Percentiles rank a stretch among this genome's conserved stretches.
phyloP scores from a whole-genome alignment of 2,113 vertebrate genomes.

The Ifrita kowaldi region DNA sequence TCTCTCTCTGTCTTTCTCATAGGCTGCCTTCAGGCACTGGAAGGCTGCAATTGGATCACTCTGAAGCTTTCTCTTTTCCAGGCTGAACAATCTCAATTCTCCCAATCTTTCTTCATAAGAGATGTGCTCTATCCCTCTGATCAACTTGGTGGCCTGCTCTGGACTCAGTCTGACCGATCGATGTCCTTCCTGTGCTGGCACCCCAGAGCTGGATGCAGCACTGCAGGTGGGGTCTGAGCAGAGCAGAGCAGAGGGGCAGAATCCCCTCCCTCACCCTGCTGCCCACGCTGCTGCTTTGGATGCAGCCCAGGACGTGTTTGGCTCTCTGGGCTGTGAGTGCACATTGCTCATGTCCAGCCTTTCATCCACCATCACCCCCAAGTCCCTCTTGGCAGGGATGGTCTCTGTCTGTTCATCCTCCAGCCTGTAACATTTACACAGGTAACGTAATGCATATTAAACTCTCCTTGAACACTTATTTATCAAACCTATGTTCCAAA shows the following conservation, averaged over 20 bases:
- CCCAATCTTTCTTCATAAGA: neutral
- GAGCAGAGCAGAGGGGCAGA: neutral
- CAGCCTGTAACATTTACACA: neutral
- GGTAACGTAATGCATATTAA: neutral
- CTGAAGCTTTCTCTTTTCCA: neutral
- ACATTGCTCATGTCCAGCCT: rapidly evolving
- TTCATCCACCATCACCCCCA: rapidly evolving
- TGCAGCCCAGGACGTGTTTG: rapidly evolving
- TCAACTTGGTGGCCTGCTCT: neutral
- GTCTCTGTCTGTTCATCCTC: neutral
- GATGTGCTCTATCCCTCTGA: rapidly evolving
- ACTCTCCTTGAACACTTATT: neutral
- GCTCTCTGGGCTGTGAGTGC: neutral
- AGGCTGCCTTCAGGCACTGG: neutral
- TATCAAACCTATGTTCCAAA: neutral
- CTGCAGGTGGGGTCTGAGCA: rapidly evolving
- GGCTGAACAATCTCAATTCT: neutral
- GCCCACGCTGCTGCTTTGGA: rapidly evolving
- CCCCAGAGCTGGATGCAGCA: neutral
- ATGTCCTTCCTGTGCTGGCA: neutral
- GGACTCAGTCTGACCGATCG: rapidly evolving
- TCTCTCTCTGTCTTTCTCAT: neutral
- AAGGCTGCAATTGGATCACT: rapidly evolving
- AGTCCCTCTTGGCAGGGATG: neutral
- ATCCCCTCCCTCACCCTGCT: rapidly evolving